Evolutionary conservation across 2,888 invertebrate genomes (phyloP), one percentile per base, ranked within the genome.

Genomic region (Stomorhina lunata): DNA sequence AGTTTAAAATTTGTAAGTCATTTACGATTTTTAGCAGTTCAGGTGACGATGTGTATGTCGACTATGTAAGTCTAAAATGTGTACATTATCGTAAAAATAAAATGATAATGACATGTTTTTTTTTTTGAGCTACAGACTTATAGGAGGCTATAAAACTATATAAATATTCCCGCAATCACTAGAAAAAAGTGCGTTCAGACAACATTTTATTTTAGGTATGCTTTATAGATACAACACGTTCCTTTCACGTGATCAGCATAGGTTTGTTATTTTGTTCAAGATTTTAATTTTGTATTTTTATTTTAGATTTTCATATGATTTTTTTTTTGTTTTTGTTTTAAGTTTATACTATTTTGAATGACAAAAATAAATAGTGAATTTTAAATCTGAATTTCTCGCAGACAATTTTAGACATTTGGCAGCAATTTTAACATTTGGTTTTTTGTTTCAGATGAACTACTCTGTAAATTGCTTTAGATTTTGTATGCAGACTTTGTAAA

Each of bases 171-270:
- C 17, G 4, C 34, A 68, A 5, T 32, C 43, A 40, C 10, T 29
- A n/a, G n/a, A n/a, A n/a, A n/a, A n/a, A n/a, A n/a, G n/a, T n/a
- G n/a, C n/a, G n/a, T n/a, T n/a, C n/a, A n/a, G n/a, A n/a, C n/a
- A n/a, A 59, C 25, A 10, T 32, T 66, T 66, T 78, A 61, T 50
- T 72, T 72, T 57, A 59, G 59, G 37, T 57, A 29, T 71, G 34
- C 72, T 27, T 71, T 20, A n/a, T n/a, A 5, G n/a, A 17, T 25
- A 40, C 15, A 2, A 45, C 83, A 81, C 66, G 71, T 77, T 71
- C 75, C 12, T 5, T 80, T 80, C 84, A 84, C 84, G 83, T 84
- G 84, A 81, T 75, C 71, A 34, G 25, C 50, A 71, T 59, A 61
- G 75, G 40, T 63, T 53, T 17, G n/a, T 66, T n/a, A n/a, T n/a